Percentiles rank a stretch among this genome's conserved stretches.
phyloP scores from a whole-genome alignment of 2,113 vertebrate species.

The Daphoenositta chrysoptera region DNA sequence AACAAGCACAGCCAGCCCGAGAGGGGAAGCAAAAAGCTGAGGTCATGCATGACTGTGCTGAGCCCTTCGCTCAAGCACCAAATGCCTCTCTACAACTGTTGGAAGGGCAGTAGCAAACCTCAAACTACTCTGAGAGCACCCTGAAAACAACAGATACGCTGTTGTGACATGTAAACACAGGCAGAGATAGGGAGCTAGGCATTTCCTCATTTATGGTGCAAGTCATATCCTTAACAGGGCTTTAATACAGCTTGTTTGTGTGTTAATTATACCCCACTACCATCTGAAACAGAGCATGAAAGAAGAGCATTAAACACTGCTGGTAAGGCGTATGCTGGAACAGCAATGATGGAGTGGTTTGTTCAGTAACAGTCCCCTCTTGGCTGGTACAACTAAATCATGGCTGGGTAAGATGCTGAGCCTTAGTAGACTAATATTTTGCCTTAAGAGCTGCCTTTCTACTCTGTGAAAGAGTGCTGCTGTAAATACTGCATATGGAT shows the following conservation, averaged over 20 bases:
- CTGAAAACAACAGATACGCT: background rate
- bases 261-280: constrained; percentile 65
- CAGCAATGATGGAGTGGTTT: constrained; percentile 60
- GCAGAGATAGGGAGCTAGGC: background rate
- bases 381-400: constrained; percentile 53
- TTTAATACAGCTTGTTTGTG: constrained; percentile 57
- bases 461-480: background rate
- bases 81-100: background rate
- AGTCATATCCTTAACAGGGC: constrained; percentile 44
- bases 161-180: background rate
- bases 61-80: background rate
- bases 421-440: constrained; percentile 4
- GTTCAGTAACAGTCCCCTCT: constrained; percentile 59
- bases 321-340: constrained; percentile 42
- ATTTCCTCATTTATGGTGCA: constrained; percentile 24
- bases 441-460: background rate
- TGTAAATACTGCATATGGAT: background rate
- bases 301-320: constrained; percentile 58
- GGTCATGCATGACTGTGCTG: background rate
- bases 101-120: background rate
- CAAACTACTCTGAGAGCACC: background rate
- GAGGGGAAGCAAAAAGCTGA: background rate
- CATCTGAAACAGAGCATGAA: constrained; percentile 66
- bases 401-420: constrained; percentile 27
- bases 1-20: background rate